Base-by-base conservation (phyloP, 2,888 invertebrate genomes). In the Netelia melanura region DNA sequence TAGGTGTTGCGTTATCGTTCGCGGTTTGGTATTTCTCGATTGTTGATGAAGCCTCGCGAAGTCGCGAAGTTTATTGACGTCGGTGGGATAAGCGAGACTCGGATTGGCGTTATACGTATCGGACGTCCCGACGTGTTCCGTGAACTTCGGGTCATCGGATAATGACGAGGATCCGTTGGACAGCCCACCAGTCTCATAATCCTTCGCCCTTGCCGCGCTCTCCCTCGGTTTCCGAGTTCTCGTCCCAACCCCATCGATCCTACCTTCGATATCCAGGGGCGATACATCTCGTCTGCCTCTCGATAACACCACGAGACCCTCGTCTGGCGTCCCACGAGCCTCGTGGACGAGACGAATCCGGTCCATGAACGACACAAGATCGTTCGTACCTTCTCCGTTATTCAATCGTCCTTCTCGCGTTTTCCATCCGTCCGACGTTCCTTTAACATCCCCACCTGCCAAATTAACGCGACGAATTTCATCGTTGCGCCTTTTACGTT, bases 21-120 rank as follows among this genome's bases (percentile, higher is more conserved):
- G 65, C 3, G 87, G 86, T 25, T 77, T 78, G 23, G 84, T 86
- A 74, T 87, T 87, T 25, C 86, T 84, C 3, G 87, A 86, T 58
- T 86, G 87, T 72, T 87, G 87, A 83, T 87, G 87, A 65, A 82
- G 65, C 38, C 81, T 83, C 58, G 48, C 54, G 21, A 44, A 61
- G 21, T 71, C 74, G 3, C 74, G 43, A 74, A 81, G 64, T 65
- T 78, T 84, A 11, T 48, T 65, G 30, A 64, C 77, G 11, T 17
- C 58, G 43, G 48, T 52, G 11, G 38, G 17, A 25, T 17, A 61
- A 6, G 71, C 61, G 44, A 65, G 64, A 25, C 48, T 23, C n/a
- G 71, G 65, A 71, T 43, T 61, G 11, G 38, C n/a, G 52, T 76
- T 68, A 38, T 38, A 68, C n/a, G 43, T 72, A 1, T 71, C 17